These are phyloP conservation scores for Mormyrus hasselquistii DNA, from an alignment of 2,797 vertebrate genomes.

Conservation along the genomic window DNA sequence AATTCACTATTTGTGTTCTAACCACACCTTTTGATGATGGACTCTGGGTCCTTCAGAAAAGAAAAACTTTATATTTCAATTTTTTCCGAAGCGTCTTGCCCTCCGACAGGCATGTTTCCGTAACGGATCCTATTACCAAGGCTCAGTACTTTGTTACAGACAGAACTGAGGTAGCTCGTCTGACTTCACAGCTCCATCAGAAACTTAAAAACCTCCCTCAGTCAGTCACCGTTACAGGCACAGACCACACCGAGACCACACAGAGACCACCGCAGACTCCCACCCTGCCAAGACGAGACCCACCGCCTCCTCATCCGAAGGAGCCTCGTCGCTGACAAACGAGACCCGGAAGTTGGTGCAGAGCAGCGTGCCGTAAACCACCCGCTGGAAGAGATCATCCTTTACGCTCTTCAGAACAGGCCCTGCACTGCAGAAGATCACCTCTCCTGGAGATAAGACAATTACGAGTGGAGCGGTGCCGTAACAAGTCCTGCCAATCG, in stretches of 20 bases:
- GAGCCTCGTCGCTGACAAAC: slow-evolving; percentile 65
- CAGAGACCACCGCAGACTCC: background rate
- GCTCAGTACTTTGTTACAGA: background rate
- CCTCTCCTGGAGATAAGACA: slow-evolving; percentile 59
- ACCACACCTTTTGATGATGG: background rate
- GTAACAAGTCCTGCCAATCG: background rate
- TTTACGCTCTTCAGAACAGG: slow-evolving; percentile 68
- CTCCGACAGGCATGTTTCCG: background rate
- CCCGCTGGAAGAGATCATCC: slow-evolving; percentile 70
- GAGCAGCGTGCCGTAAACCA: slow-evolving; percentile 69
- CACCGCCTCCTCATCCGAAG: slow-evolving; percentile 62
- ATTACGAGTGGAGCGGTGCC: background rate
- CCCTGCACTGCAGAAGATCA: slow-evolving; percentile 73
- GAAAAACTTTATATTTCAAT: background rate
- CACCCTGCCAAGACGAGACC: slow-evolving; percentile 24
- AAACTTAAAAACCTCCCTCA: background rate
- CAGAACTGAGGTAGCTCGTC: background rate
- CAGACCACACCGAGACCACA: no score
- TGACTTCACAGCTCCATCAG: background rate
- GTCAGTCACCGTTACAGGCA: background rate
- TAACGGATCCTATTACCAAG: background rate
- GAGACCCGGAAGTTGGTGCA: slow-evolving; percentile 83
- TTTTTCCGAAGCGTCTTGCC: background rate
- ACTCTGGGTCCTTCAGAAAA: background rate
- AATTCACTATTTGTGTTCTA: background rate